Evolutionary conservation across 92 coral and sea anemone genomes (phyloP).

Genomic region (Pocillopora grandis): DNA sequence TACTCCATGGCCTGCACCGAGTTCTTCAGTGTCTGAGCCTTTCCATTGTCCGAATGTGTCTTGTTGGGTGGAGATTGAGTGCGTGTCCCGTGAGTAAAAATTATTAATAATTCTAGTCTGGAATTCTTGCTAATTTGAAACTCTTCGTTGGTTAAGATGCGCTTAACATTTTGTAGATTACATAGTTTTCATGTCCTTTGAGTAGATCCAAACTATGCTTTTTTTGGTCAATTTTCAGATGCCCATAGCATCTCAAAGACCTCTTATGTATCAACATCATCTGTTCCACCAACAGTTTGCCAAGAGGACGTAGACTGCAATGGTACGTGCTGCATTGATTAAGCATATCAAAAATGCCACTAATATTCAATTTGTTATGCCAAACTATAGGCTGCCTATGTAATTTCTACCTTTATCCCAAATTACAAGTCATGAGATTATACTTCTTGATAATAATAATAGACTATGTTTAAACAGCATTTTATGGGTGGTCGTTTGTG

Average conservation of each 20-base stretch:
- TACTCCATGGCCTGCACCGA: slow-evolving; percentile 2
- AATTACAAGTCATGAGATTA: no score
- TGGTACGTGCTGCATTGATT: background rate
- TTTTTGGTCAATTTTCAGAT: slow-evolving; percentile 7
- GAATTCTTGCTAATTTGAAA: no score
- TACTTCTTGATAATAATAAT: no score
- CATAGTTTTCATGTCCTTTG: no score
- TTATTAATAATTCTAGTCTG: background rate
- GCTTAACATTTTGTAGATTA: no score
- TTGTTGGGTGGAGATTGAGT: slow-evolving; percentile 24
- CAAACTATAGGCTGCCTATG: background rate
- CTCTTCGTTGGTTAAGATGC: no score
- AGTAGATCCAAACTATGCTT: no score
- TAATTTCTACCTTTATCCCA: no score
- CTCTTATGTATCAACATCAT: background rate
- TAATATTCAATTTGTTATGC: no score
- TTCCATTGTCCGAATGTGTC: slow-evolving; percentile 2
- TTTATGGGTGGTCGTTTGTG: no score
- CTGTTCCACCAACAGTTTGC: slow-evolving; percentile 1
- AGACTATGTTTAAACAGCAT: no score
- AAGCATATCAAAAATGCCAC: background rate
- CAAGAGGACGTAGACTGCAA: background rate
- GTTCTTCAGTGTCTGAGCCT: background rate
- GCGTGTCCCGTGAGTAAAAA: slow-evolving; percentile 12
- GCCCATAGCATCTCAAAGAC: background rate